These are phyloP conservation scores for Tinea trinotella DNA, from an alignment of 2,888 invertebrate genomes.

Conservation along the genomic window DNA sequence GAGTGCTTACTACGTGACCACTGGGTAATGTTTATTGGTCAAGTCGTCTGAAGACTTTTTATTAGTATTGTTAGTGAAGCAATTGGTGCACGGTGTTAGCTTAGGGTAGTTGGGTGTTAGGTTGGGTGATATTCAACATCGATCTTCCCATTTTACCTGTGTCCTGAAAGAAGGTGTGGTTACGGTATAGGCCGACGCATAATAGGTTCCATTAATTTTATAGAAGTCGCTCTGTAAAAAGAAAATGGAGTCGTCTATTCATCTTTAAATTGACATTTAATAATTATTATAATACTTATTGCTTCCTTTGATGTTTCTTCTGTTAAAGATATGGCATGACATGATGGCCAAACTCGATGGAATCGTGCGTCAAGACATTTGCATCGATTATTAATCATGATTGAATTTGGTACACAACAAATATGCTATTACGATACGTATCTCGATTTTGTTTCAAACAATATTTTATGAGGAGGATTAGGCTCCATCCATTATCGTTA, in stretches of 20 bases:
- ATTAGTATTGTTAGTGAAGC: slow-evolving; percentile 15
- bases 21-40: not conserved
- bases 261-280: not conserved
- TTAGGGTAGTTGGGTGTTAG: slow-evolving; percentile 27
- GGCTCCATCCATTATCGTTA: not conserved
- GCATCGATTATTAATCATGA: not conserved
- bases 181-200: slow-evolving; percentile 51
- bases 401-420: too few species aligned
- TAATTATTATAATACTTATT: not conserved
- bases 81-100: slow-evolving; percentile 30
- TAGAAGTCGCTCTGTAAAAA: slow-evolving; percentile 70
- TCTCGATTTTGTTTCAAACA: too few species aligned
- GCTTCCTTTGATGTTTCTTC: not conserved
- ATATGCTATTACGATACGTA: too few species aligned
- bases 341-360: not conserved
- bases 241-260: slow-evolving; percentile 30
- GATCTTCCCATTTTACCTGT: slow-evolving; percentile 24
- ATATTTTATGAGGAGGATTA: not conserved
- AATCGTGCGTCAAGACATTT: not conserved
- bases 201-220: slow-evolving; percentile 65
- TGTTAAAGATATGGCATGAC: not conserved
- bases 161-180: slow-evolving; percentile 35
- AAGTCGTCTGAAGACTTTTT: slow-evolving; percentile 13
- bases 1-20: slow-evolving; percentile 6
- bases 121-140: slow-evolving; percentile 30